Conservation (phyloP, 2,797 vertebrate species). For the Rhabdophis nuchalis region DNA sequence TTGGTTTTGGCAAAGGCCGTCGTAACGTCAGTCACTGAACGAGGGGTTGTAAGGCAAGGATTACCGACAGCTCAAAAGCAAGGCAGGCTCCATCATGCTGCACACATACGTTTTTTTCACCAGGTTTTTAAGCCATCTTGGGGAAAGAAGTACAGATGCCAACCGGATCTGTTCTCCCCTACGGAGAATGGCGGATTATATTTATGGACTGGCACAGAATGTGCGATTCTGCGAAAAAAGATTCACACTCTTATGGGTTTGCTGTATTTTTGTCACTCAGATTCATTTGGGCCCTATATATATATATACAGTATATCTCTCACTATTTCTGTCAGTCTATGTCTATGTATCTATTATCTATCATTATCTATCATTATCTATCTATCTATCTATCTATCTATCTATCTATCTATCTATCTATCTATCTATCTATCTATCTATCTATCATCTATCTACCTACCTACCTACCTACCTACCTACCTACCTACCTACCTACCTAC, state of each 20-base stretch:
- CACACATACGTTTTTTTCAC: background rate
- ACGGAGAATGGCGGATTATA: background rate
- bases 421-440: no score
- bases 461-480: no score
- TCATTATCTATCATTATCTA: no score
- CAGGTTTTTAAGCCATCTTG: background rate
- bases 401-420: no score
- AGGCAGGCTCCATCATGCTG: background rate
- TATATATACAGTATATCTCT: no score
- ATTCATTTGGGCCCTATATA: background rate
- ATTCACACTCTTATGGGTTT: background rate
- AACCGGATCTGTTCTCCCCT: background rate
- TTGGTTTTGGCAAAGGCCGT: background rate
- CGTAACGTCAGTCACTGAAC: background rate
- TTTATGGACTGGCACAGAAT: background rate
- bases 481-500: no score
- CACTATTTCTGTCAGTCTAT: no score
- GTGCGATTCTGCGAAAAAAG: background rate
- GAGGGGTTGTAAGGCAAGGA: background rate
- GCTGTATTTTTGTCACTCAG: background rate
- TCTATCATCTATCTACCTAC: no score
- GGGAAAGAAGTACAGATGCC: background rate
- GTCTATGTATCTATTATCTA: no score
- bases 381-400: no score
- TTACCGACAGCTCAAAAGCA: background rate